phyloP scores from a whole-genome alignment of 2,888 invertebrate species.

The Latrodectus elegans region DNA sequence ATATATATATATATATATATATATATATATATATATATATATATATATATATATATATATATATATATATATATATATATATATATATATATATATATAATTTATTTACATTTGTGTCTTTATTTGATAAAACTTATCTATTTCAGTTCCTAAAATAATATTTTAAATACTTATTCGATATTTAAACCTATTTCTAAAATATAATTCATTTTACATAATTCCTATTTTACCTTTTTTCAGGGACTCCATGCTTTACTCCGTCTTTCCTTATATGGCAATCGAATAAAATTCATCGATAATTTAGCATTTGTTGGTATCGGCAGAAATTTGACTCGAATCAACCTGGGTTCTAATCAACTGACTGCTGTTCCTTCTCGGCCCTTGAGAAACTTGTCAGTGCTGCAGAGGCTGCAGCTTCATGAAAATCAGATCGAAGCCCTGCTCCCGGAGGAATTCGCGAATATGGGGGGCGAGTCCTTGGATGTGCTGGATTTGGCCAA shows the following conservation, averaged over 20 bases:
- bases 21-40: conserved; percentile 12
- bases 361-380: conserved; percentile 80
- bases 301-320: conserved; percentile 91
- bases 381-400: conserved; percentile 35
- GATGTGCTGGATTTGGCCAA: conserved; percentile 90
- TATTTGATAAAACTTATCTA: too few relatives aligned
- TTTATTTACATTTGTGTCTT: too few relatives aligned
- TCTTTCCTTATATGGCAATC: conserved; percentile 85
- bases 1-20: conserved; percentile 5
- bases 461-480: conserved; percentile 78
- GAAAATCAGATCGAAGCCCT: conserved; percentile 70
- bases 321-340: conserved; percentile 89
- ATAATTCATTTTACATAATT: too few relatives aligned
- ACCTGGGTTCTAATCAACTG: conserved; percentile 89
- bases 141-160: too few relatives aligned
- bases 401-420: conserved; percentile 71
- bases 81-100: not conserved
- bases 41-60: conserved; percentile 1
- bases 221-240: conserved; percentile 77
- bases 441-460: conserved; percentile 66
- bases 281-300: conserved; percentile 81
- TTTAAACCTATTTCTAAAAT: too few relatives aligned
- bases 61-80: not conserved
- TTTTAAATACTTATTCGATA: too few relatives aligned
- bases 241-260: conserved; percentile 91